Evolutionary conservation across 2,888 invertebrate species (phyloP), one percentile per base, ranked within the genome.

Genomic region (Bombyx huttoni): DNA sequence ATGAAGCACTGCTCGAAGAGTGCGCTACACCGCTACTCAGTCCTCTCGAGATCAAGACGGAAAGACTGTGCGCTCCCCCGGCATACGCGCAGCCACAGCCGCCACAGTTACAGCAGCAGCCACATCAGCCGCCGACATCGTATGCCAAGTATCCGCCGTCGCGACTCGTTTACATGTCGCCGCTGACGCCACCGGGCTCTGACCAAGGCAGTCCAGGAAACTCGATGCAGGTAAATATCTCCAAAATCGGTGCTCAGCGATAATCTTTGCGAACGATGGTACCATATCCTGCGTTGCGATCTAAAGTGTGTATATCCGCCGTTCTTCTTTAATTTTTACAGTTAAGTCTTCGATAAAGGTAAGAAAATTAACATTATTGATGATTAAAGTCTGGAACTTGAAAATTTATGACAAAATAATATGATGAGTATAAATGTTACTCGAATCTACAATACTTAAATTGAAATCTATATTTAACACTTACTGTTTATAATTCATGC

Each of bases 181-280:
- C 96, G 47, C 84, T 96, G 67, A 96, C 96, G 61, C 96, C 96
- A 47, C 96, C 96, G 60, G 94, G 94, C 75, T 96, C 96, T 53
- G 96, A 96, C 75, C 96, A 96, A 55, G 96, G 95, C 58, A 94
- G 94, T 64, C 94, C 95, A 10, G 93, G 93, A 57, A 92, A 92
- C 76, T 90, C 92, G 56, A 88, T 92, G 84, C 85, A 90, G 89
- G 89, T 89, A 81, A 76, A 55, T 45, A 45, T 50, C 24, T 54
- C 51, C 51, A 34, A 13, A 46, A 46, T 1, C 50, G 24, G 47
- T 40, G 52, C 52, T 52, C 10, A 50, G 52, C 52, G 45, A 13
- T 48, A 48, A 49, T 56, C 72, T 72, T 74, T 64, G 77, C 75
- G 70, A 62, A 60, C 58, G 78, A 78, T 78, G 79, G 79, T 84